Base-by-base conservation (phyloP, 1,140 invertebrate species). In the Acyrthosiphon pisum region DNA sequence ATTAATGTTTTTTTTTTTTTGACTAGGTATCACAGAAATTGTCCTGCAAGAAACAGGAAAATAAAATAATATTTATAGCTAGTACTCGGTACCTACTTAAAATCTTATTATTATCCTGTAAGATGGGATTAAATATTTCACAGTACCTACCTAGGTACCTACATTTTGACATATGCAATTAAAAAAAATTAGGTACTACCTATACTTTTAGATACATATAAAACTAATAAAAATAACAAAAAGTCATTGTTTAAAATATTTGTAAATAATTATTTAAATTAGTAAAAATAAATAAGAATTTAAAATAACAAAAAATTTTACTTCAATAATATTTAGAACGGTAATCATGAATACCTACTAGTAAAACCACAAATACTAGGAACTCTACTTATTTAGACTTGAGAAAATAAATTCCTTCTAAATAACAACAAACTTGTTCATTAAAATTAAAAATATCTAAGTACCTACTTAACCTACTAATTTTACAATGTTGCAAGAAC, bases 41-140 rank as follows among this genome's bases (percentile, higher is more conserved):
- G 91, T 93, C 91, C 91, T 93, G 91, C 35, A 91, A 91, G 81
- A 93, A 93, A 93, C 91, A 86, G 91, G 91, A 93, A 93, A 93
- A 93, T 84, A 81, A 93, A 93, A 83, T 92, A 89, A 37, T 90
- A 90, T 90, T 41, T 68, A 90, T n/a, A 68, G 86, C 4, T 88
- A 50, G 46, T 22, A 50, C 48, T 89, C 4, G n/a, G 20, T 89
- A 87, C 35, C 20, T n/a, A 4, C 35, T n/a, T n/a, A 4, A 56
- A 53, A 89, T 53, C 46, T 56, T 37, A 89, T 22, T 56, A 37
- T 50, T 48, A 87, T 76, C n/a, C 11, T n/a, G 30, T 76, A 76
- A 76, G 6, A 35, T 76, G n/a, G 0, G 14, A 35, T 76, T 76
- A 76, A 76, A 76, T 76, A 76, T 6, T 76, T n/a, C n/a, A 76